Percentiles rank a stretch among this genome's conserved stretches.
Evolutionary conservation across 2,113 vertebrate species (phyloP).

Genomic region (Pimephales promelas): DNA sequence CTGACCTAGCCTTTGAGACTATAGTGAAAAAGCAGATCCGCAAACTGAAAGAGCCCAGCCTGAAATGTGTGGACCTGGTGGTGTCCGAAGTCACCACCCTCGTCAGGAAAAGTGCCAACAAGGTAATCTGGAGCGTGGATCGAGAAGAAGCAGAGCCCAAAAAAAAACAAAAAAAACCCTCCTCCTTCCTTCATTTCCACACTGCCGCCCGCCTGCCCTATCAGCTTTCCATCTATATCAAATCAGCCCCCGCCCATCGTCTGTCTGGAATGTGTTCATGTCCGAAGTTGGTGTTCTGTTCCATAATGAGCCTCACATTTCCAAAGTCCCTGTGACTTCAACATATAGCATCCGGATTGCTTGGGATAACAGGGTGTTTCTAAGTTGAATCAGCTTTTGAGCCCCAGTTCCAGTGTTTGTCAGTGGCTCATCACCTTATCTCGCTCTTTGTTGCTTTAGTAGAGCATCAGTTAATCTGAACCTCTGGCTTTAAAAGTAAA

Average conservation of each 20-base stretch:
- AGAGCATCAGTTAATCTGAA: constrained; percentile 35
- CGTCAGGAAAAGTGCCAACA: constrained; percentile 90
- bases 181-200: not conserved
- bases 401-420: not conserved
- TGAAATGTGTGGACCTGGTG: constrained; percentile 96
- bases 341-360: not conserved
- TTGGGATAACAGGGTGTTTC: not conserved
- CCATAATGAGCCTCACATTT: not conserved
- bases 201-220: not conserved
- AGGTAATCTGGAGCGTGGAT: constrained; percentile 79
- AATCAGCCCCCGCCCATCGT: constrained; percentile 39
- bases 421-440: not conserved
- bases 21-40: constrained; percentile 98
- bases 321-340: not conserved
- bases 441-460: constrained; percentile 28
- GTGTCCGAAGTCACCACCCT: constrained; percentile 91
- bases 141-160: constrained; percentile 20
- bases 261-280: constrained; percentile 27
- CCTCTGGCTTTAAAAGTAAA: not conserved
- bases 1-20: constrained; percentile 96
- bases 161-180: constrained; percentile 30
- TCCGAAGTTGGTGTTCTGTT: not conserved
- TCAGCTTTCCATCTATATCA: constrained; percentile 46
- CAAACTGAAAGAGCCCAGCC: constrained; percentile 96
- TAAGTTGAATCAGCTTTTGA: not conserved